Conservation (phyloP, 1,140 invertebrate genomes). For the Listronotus oregonensis region DNA sequence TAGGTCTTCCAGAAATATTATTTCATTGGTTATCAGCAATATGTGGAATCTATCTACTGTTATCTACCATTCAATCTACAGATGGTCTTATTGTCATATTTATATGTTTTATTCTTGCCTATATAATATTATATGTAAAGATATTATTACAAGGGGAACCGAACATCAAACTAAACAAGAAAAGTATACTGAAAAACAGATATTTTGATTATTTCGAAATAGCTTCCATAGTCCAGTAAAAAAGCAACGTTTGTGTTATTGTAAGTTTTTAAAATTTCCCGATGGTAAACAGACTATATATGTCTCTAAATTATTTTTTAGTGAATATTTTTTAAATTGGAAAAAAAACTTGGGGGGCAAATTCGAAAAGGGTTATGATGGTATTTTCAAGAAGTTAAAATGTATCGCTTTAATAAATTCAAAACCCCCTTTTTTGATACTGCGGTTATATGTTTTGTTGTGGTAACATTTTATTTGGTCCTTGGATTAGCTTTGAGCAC, state of each 20-base stretch:
- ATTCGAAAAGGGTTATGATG: slow-evolving; percentile 91
- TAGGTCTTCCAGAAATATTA: slow-evolving; percentile 28
- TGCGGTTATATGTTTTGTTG: slow-evolving; percentile 84
- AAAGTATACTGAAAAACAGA: slow-evolving; percentile 14
- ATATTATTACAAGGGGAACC: no score
- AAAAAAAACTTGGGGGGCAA: slow-evolving; percentile 72
- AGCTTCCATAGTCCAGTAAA: slow-evolving; percentile 28
- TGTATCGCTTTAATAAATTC: slow-evolving; percentile 76
- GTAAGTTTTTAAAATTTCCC: slow-evolving; percentile 32
- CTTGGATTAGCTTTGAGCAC: slow-evolving; percentile 83
- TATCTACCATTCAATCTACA: slow-evolving; percentile 33
- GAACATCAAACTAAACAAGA: not conserved
- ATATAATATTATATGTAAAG: slow-evolving; percentile 13
- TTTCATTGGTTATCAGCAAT: slow-evolving; percentile 39
- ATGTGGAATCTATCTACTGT: slow-evolving; percentile 41
- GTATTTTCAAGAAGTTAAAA: slow-evolving; percentile 87
- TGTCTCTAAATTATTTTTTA: slow-evolving; percentile 30
- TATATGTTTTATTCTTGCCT: slow-evolving; percentile 13
- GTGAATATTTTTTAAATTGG: slow-evolving; percentile 49
- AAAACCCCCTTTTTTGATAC: slow-evolving; percentile 64
- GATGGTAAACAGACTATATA: not conserved
- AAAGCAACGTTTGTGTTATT: slow-evolving; percentile 36
- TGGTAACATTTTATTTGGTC: slow-evolving; percentile 84
- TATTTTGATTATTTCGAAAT: not conserved
- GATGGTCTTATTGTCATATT: slow-evolving; percentile 36